A percentile compares a stretch with the other conserved stretches of the same genome.
Evolutionary conservation across 2,797 vertebrate genomes (phyloP).

Genomic region (Spheniscus humboldti): DNA sequence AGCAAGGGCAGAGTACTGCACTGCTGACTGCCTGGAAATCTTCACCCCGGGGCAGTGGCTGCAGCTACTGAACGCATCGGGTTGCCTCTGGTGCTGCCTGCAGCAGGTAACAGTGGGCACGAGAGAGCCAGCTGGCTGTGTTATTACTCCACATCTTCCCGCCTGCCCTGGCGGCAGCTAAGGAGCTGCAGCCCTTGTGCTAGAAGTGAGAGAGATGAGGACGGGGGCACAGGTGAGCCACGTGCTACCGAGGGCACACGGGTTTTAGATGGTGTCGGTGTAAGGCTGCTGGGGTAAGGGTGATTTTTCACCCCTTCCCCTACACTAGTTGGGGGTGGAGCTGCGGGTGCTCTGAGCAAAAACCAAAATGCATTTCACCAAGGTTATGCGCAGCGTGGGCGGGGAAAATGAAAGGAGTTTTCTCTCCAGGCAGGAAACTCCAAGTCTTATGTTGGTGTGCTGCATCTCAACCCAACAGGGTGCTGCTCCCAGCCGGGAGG

Average conservation of each 20-base stretch:
- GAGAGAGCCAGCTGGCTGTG: neutral
- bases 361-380: neutral
- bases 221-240: neutral
- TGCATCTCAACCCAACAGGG: neutral
- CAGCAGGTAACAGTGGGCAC: neutral
- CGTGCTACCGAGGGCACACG: rapidly evolving
- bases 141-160: neutral
- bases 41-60: neutral
- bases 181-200: neutral
- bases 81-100: neutral
- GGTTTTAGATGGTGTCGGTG: neutral
- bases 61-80: neutral
- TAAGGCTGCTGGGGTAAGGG: neutral
- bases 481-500: neutral
- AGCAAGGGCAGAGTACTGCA: neutral
- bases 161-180: neutral
- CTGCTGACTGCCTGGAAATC: neutral
- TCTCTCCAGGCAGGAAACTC: neutral
- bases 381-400: neutral
- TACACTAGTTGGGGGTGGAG: neutral
- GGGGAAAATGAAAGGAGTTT: neutral
- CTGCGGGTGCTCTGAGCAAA: neutral
- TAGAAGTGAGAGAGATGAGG: neutral
- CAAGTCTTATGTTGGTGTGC: rapidly evolving
- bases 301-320: neutral